Evolutionary conservation across 92 coral and sea anemone species (phyloP), one percentile per base, ranked within the genome.

Genomic region (Paragorgia papillata): DNA sequence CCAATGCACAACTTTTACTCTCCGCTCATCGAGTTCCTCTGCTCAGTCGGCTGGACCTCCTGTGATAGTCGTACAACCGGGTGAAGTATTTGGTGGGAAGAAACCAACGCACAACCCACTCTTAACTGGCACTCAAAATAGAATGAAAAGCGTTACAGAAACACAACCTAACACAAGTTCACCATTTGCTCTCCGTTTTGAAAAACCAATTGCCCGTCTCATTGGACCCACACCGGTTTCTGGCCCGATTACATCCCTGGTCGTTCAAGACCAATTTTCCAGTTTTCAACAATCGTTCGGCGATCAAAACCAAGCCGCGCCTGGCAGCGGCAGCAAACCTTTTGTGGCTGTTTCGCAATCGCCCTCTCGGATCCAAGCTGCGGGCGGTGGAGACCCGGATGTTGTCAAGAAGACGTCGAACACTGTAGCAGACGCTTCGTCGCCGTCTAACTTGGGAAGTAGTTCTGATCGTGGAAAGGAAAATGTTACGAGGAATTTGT

Each of bases 41-140:
- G 48, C 78, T 33, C 64, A 53, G 17, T 71, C 78, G 3, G 24
- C 78, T 15, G 78, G 78, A 32, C 78, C 78, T 1, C 78, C 78
- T 41, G 78, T 71, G 5, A 71, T 71, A 64, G 78, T 71, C 3
- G 31, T 71, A 34, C 63, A 27, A 71, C 78, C 78, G 7, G 65
- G 65, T n/a, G 78, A 37, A 29, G 24, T 5, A 44, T 46, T n/a
- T 7, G 12, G 17, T 9, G 14, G 9, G 53, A 46, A 46, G 9
- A 46, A 6, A 15, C 15, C 53, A 46, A 15, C 53, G 10, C 6
- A 10, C 10, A 10, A 4, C 43, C 43, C 4, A 37, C 43, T 10
- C 43, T 4, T 37, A 37, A 4, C 43, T 37, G 43, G 6, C 43
- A 37, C 43, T 10, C n/a, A n/a, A n/a, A n/a, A n/a, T n/a, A n/a